Base-by-base conservation (phyloP, 2,113 vertebrate genomes). In the Caranx melampygus region DNA sequence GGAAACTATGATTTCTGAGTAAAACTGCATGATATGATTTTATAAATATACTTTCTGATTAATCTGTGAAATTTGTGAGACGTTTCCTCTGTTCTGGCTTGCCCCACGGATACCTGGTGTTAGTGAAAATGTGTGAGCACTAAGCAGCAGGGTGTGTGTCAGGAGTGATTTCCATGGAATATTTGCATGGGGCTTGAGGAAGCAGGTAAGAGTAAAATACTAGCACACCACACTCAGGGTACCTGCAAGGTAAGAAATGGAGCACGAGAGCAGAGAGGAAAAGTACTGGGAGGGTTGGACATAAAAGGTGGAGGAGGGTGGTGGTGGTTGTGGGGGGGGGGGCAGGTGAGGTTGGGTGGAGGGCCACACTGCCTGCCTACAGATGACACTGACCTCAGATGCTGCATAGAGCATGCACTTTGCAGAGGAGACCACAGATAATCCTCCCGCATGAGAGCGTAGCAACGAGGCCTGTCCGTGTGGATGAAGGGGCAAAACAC, bases 301-400 rank as follows among this genome's bases (percentile, higher is more conserved):
- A 82, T 68, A 76, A 62, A 59, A 58, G 67, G 49, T 51, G 49
- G 16, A 20, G 34, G 44, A 18, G 73, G 71, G 44, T 21, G 73
- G 71, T 75, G 78, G 75, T 63, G 79, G 71, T 60, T 65, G 67
- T 54, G 64, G 67, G 26, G 26, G 58, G 70, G 35, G 8, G 86
- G 79, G 54, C 66, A 72, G 69, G 83, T 85, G 84, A 78, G 63
- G 81, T 75, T 68, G 76, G 77, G 81, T 33, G 73, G 72, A 81
- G 77, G 82, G 75, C 72, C 88, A 89, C 58, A 76, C 87, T 88
- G 72, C 83, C 84, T 85, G 85, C 83, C 88, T 87, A 34, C 61
- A 72, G 72, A 70, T 84, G 68, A 74, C 93, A 95, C 95, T 95
- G 93, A 95, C 95, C 95, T 95, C 91, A 95, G 94, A 90, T 95